phyloP scores from a whole-genome alignment of 2,888 invertebrate genomes.

The Andrena camellia region DNA sequence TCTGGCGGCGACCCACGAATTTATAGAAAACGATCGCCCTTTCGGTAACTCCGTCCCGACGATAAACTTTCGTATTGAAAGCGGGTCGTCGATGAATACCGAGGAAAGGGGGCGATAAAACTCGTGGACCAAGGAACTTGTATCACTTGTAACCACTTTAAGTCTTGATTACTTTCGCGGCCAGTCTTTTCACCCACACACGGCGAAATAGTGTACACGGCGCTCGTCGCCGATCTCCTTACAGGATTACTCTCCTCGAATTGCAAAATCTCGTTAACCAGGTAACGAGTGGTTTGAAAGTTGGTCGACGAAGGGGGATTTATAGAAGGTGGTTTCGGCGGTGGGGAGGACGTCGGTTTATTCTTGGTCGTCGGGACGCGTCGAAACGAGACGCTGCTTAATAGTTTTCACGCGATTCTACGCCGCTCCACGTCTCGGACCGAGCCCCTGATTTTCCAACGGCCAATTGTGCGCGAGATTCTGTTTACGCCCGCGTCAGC shows the following conservation, averaged over 20 bases:
- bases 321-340: constrained; percentile 68
- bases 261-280: not conserved
- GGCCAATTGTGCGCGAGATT: constrained; percentile 39
- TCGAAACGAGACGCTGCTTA: constrained; percentile 71
- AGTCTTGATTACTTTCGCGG: not conserved
- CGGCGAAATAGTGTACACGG: not conserved
- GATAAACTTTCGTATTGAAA: constrained; percentile 20
- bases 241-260: not conserved
- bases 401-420: constrained; percentile 77
- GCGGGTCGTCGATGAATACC: constrained; percentile 9
- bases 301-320: constrained; percentile 43
- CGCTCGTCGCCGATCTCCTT: not conserved
- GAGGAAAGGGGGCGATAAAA: not conserved
- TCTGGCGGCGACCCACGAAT: constrained; percentile 8
- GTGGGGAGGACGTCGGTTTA: constrained; percentile 78
- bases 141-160: not conserved
- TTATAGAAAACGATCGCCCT: constrained; percentile 31
- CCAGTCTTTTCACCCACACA: not conserved
- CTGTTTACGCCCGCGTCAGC: constrained; percentile 39
- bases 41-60: not conserved
- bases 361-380: constrained; percentile 79
- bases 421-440: constrained; percentile 57
- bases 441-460: constrained; percentile 25
- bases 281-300: constrained; percentile 12
- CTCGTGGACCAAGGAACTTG: not conserved